A percentile compares a stretch with the other conserved stretches of the same genome.
Evolutionary conservation across 2,113 vertebrate genomes (phyloP).

Genomic region (Uria lomvia): DNA sequence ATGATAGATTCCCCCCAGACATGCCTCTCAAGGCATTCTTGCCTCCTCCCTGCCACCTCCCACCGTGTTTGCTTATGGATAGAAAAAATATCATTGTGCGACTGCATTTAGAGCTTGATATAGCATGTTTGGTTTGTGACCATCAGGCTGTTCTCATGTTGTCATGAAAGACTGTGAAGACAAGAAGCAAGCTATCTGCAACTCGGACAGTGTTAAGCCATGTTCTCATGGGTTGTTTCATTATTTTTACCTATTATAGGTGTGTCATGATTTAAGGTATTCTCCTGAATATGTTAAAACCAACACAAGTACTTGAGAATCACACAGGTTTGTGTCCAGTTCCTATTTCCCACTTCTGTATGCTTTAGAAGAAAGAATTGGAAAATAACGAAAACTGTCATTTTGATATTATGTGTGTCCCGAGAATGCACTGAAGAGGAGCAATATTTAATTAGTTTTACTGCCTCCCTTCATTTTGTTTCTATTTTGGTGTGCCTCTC

Average conservation of each 20-base stretch:
- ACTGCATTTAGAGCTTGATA: not conserved
- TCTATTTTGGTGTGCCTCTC: not conserved
- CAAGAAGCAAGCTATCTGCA: not conserved
- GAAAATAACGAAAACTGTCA: not conserved
- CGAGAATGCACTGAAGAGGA: not conserved
- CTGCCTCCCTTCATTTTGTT: not conserved
- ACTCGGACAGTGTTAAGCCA: not conserved
- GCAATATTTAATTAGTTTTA: slow-evolving; percentile 27
- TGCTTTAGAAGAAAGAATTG: not conserved
- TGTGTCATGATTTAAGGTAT: not conserved
- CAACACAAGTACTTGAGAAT: not conserved
- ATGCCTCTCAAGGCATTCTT: not conserved
- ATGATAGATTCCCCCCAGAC: not conserved
- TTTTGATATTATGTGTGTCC: not conserved
- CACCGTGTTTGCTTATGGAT: not conserved
- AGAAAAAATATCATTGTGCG: not conserved
- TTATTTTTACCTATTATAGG: not conserved
- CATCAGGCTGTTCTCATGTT: not conserved
- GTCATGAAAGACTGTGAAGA: not conserved
- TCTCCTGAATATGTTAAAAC: not conserved
- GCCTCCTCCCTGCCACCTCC: rapidly evolving
- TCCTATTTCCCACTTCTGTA: not conserved
- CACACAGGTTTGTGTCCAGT: not conserved
- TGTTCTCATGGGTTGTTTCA: not conserved
- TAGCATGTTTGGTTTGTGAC: not conserved